Evolutionary conservation across 2,888 invertebrate genomes (phyloP), one percentile per base, ranked within the genome.

Genomic region (Branchipolynoe longqiensis): DNA sequence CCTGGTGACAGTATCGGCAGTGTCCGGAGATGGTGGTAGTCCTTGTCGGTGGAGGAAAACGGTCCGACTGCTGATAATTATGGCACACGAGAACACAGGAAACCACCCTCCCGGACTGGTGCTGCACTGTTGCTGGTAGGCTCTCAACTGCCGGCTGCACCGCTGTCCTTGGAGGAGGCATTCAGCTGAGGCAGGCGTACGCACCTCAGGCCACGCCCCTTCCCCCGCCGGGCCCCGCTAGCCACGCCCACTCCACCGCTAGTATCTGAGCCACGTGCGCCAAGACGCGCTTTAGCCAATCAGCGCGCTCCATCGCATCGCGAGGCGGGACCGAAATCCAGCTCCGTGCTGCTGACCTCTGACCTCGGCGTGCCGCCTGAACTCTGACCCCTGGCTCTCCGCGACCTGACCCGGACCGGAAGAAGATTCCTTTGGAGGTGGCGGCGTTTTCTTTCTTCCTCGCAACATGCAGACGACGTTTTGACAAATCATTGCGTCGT

Each of bases 371-470:
- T 69, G 38, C 33, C 69, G 36, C 38, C 36, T 69, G 36, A 69
- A 33, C 69, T 38, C 18, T 69, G 69, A 69, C 69, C 69, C 22
- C 36, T 18, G 22, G 6, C 62, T 18, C 18, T 18, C 48, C 48
- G 8, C 18, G n/a, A 4, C 4, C 36, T 22, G 36, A 36, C 36
- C 12, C 36, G 36, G 33, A 69, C 69, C 69, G 69, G 69, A 69
- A 69, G 69, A 36, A 33, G 69, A 69, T 69, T 69, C 69, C 69
- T 25, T n/a, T n/a, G n/a, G 62, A 28, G 28, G 69, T 8, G 38
- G 36, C 36, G 69, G 69, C 69, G 69, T 69, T 38, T 36, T 69
- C 69, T 69, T 69, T 69, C 69, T 69, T 69, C 8, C 48, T 12
- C 48, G 48, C 69, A 62, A 31, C 12, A 36, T 14, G 69, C 69